These are phyloP conservation scores for Bombyx mandarina DNA, from an alignment of 1,140 invertebrate genomes.

Conservation along the genomic window DNA sequence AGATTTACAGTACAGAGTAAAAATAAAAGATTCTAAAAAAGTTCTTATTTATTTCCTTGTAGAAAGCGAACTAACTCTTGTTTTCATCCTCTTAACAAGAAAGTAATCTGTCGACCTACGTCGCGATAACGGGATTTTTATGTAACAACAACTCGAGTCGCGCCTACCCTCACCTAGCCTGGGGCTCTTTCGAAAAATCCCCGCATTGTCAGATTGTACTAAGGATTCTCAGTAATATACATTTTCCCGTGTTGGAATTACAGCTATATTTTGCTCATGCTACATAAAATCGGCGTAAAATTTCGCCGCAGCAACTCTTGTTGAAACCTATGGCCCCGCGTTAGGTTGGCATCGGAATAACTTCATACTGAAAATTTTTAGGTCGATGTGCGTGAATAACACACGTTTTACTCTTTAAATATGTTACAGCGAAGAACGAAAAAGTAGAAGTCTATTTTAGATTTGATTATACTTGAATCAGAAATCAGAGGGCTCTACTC, in stretches of 20 bases:
- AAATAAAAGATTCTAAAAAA: constrained; percentile 30
- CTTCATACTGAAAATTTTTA: constrained; percentile 56
- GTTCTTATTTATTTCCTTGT: constrained; percentile 50
- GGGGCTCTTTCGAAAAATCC: constrained; percentile 54
- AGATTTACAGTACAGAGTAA: constrained; percentile 11
- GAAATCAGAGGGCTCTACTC: no score
- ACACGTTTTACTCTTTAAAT: neutral
- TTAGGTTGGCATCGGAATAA: constrained; percentile 49
- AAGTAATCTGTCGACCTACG: constrained; percentile 64
- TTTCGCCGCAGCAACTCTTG: constrained; percentile 31
- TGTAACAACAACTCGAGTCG: constrained; percentile 60
- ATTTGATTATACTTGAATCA: no score
- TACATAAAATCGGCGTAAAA: constrained; percentile 61
- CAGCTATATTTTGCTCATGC: constrained; percentile 51
- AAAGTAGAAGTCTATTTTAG: no score
- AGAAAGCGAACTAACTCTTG: constrained; percentile 54
- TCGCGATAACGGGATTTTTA: constrained; percentile 67
- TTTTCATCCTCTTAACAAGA: constrained; percentile 67
- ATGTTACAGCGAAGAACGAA: neutral
- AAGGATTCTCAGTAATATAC: constrained; percentile 59
- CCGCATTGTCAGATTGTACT: constrained; percentile 55
- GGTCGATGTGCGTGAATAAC: constrained; percentile 8
- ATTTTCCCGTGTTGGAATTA: constrained; percentile 61
- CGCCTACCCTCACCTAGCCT: constrained; percentile 65
- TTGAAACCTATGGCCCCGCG: constrained; percentile 38